A percentile compares a stretch with the other conserved stretches of the same genome.
Evolutionary conservation across 2,113 vertebrate species (phyloP).

Genomic region (Phylloscopus trochilus): DNA sequence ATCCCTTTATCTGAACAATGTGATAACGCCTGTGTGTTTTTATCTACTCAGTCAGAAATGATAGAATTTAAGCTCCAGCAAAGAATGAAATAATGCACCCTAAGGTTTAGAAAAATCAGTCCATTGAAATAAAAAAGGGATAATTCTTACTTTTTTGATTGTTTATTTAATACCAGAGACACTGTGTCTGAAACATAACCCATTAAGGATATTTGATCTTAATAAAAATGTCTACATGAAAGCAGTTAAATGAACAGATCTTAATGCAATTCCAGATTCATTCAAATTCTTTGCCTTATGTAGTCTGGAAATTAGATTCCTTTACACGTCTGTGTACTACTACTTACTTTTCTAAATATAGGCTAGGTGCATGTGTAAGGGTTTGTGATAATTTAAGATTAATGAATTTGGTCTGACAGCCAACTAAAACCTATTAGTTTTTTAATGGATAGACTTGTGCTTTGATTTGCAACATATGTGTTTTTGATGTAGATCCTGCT

Average conservation of each 20-base stretch:
- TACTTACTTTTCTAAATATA: neutral
- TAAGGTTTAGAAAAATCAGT: conserved; percentile 28
- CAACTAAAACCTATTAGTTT: neutral
- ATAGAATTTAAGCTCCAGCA: conserved; percentile 10
- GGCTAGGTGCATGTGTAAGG: neutral
- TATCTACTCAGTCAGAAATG: conserved; percentile 33
- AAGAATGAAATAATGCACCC: conserved; percentile 35
- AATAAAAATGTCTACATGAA: neutral
- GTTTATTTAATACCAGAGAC: conserved; percentile 1
- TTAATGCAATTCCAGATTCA: neutral
- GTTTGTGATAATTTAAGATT: neutral
- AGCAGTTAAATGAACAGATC: neutral
- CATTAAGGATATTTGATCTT: neutral
- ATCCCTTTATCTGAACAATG: conserved; percentile 31
- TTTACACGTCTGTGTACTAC: neutral
- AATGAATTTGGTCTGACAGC: neutral
- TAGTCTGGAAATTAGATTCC: neutral
- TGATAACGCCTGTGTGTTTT: neutral
- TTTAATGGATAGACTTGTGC: neutral
- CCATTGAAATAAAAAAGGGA: neutral
- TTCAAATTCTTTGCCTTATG: neutral
- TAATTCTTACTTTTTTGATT: conserved; percentile 30
- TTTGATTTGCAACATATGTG: neutral
- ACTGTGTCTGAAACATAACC: neutral
- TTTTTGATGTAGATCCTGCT: neutral